phyloP scores from a whole-genome alignment of 2,113 vertebrate species.

The Felis catus region F.catus_Fca126_mat1.0 CM031412.1:21539501-21540000 shows the following conservation, averaged over 20 bases:
- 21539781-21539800: neutral
- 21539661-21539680: neutral
- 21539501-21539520: slow-evolving; percentile 11
- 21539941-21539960: too few species aligned
- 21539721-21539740: neutral
- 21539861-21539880: too few species aligned
- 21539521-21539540: neutral
- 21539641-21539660: neutral
- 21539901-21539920: too few species aligned
- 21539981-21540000: too few species aligned
- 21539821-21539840: too few species aligned
- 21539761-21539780: neutral
- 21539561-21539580: neutral
- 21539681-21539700: neutral
- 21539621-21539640: neutral
- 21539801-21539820: neutral
- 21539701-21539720: neutral
- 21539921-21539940: too few species aligned
- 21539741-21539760: neutral
- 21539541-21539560: neutral
- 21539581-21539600: neutral
- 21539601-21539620: neutral
- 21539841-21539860: too few species aligned
- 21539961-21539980: too few species aligned
- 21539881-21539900: too few species aligned